Conservation (phyloP, 2,797 vertebrate species). For the Onychomys torridus region DNA sequence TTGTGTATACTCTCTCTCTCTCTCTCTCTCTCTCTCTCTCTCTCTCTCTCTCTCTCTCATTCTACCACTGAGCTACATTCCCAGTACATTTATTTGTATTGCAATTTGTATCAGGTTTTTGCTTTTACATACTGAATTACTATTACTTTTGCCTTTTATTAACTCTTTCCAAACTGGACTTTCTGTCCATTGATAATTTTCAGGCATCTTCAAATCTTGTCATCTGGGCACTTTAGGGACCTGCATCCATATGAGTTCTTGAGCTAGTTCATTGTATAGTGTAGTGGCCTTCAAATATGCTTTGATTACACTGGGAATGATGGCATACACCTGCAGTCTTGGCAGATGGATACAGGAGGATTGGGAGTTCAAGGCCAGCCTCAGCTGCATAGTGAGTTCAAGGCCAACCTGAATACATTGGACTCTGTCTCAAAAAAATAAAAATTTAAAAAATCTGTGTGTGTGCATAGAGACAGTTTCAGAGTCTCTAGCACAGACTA, state of each 20-base stretch:
- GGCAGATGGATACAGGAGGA: not conserved
- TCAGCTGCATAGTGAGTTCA: not conserved
- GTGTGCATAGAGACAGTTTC: not conserved
- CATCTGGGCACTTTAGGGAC: not conserved
- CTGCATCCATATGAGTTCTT: not conserved
- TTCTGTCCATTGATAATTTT: not conserved
- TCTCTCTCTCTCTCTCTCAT: too few relatives aligned
- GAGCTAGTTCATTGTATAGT: not conserved
- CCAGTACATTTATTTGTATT: not conserved
- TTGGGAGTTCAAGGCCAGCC: not conserved
- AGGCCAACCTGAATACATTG: not conserved
- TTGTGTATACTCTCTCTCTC: too few relatives aligned
- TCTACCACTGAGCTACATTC: not conserved
- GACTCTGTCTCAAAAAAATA: not conserved
- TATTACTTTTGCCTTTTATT: constrained; percentile 4
- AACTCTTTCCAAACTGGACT: constrained; percentile 23
- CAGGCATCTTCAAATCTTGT: not conserved
- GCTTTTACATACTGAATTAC: not conserved
- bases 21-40: too few relatives aligned
- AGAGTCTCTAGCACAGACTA: not conserved
- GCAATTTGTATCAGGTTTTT: not conserved
- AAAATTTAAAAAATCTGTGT: not conserved
- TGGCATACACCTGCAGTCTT: not conserved
- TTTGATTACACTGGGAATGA: not conserved
- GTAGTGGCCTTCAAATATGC: not conserved